phyloP scores from a whole-genome alignment of 2,797 vertebrate genomes.

The Staurois parvus region DNA sequence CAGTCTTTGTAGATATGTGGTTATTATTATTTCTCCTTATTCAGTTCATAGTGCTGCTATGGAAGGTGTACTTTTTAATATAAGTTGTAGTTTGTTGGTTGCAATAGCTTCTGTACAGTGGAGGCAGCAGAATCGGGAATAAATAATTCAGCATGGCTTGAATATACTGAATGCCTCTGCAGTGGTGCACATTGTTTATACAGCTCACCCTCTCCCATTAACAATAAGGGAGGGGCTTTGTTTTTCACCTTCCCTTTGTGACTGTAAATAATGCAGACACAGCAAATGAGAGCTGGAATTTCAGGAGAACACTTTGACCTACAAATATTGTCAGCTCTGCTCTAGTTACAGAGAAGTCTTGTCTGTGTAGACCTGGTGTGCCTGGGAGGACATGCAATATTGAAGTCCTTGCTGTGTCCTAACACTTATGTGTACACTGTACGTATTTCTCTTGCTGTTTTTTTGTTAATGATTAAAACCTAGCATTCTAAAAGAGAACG shows the following conservation, averaged over 20 bases:
- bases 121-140: conserved; percentile 5
- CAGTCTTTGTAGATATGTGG: neutral
- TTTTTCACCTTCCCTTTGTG: conserved; percentile 65
- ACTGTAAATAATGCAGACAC: conserved; percentile 65
- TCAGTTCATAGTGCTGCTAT: neutral
- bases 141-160: conserved; percentile 49
- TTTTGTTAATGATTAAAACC: no score
- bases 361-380: conserved; percentile 9
- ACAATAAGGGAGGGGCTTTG: conserved; percentile 9
- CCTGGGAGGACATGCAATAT: neutral
- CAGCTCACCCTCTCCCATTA: conserved; percentile 44
- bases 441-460: no score
- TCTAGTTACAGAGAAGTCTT: conserved; percentile 58
- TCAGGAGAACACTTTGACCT: conserved; percentile 64
- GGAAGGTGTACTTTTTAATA: neutral
- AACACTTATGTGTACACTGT: neutral
- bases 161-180: conserved; percentile 52
- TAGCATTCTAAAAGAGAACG: neutral
- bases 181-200: conserved; percentile 26
- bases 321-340: conserved; percentile 61
- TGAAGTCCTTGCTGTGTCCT: neutral
- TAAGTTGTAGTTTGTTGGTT: neutral
- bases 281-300: conserved; percentile 68
- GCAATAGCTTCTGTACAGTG: neutral
- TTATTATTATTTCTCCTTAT: neutral